phyloP scores from a whole-genome alignment of 2,888 invertebrate species.

The Sepiola atlantica region DNA sequence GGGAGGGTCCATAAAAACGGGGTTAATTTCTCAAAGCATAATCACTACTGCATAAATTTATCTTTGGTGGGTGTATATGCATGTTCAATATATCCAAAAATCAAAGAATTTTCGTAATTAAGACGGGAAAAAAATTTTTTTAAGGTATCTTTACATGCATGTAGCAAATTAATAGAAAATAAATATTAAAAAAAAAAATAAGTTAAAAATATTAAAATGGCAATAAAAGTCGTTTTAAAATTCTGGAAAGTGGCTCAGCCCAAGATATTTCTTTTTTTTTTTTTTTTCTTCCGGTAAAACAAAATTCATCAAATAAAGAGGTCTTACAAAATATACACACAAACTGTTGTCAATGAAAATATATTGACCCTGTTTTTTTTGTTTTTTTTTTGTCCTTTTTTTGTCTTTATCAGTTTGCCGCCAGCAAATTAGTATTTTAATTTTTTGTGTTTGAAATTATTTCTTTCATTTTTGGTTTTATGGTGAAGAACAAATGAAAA shows the following conservation, averaged over 20 bases:
- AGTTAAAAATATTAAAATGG: not conserved
- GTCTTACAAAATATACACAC: constrained; percentile 19
- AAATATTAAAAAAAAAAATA: not conserved
- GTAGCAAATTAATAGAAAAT: too few relatives aligned
- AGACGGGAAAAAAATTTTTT: not conserved
- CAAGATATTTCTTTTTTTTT: constrained; percentile 32
- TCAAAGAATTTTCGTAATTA: not conserved
- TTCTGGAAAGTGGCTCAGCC: not conserved
- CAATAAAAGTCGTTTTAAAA: not conserved
- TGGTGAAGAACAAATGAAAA: not conserved
- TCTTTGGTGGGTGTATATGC: not conserved
- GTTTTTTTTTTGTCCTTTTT: not conserved
- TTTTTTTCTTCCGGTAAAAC: not conserved
- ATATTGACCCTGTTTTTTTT: not conserved
- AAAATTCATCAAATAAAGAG: not conserved
- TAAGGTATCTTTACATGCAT: too few relatives aligned
- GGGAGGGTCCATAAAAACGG: not conserved
- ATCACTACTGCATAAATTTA: not conserved
- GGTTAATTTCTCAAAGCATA: not conserved
- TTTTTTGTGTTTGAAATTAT: not conserved
- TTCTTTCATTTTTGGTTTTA: not conserved
- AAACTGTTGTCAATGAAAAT: not conserved
- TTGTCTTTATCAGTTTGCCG: not conserved
- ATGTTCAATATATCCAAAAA: not conserved
- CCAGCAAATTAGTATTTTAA: not conserved